These are phyloP conservation scores for Pseudolaguvia tuberculata DNA, from an alignment of 2,113 vertebrate genomes.

Conservation along the genomic window DNA sequence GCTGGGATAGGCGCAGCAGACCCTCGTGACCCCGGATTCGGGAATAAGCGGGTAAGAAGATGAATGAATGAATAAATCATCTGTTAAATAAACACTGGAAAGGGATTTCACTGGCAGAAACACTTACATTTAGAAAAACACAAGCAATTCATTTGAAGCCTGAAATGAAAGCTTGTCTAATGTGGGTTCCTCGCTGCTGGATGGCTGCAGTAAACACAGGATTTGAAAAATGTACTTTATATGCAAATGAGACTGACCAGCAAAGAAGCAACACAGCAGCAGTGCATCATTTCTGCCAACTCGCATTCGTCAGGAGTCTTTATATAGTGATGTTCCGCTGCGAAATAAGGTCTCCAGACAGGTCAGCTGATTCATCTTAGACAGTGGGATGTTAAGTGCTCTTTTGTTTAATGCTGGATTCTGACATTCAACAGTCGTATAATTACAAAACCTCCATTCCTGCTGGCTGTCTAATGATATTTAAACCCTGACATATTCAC, in stretches of 20 bases:
- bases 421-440: background rate
- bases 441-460: background rate
- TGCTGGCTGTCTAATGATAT: background rate
- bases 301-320: slow-evolving; percentile 12
- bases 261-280: slow-evolving; percentile 9
- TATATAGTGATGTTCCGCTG: slow-evolving; percentile 10
- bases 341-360: slow-evolving; percentile 18
- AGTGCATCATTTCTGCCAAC: slow-evolving; percentile 10
- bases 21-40: no score
- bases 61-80: no score
- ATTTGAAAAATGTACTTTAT: slow-evolving; percentile 17
- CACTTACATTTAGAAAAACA: background rate
- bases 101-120: background rate
- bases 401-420: background rate
- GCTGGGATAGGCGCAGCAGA: no score
- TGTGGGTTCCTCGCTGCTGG: background rate
- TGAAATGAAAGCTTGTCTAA: background rate
- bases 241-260: slow-evolving; percentile 22
- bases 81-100: background rate
- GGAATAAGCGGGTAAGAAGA: no score
- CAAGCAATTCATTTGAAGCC: background rate
- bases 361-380: slow-evolving; percentile 23
- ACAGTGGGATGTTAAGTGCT: slow-evolving; percentile 24
- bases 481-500: slow-evolving; percentile 2
- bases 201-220: slow-evolving; percentile 41